A percentile compares a stretch with the other conserved stretches of the same genome.
Conservation (phyloP, 1,140 invertebrate species). For the Diprion similis region DNA sequence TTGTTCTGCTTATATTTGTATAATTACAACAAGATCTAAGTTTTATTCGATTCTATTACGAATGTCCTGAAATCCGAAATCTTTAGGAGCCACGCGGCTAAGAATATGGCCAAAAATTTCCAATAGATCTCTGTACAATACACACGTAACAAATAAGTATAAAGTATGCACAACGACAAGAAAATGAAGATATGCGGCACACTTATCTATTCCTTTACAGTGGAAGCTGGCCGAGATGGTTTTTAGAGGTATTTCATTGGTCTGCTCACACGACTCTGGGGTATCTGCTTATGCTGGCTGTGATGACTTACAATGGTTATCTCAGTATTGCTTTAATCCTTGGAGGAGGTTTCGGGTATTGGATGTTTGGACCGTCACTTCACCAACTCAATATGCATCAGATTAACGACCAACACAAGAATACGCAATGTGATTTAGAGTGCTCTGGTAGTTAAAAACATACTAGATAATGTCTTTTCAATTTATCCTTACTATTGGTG, state of each 20-base stretch:
- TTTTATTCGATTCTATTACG: no score
- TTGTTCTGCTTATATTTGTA: not conserved
- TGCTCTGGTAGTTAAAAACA: slow-evolving; percentile 43
- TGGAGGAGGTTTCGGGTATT: slow-evolving; percentile 80
- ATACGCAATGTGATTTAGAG: slow-evolving; percentile 43
- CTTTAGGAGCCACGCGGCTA: no score
- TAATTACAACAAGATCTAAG: no score
- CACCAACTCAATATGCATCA: slow-evolving; percentile 43
- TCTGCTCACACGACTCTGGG: slow-evolving; percentile 67
- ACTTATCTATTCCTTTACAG: slow-evolving; percentile 29
- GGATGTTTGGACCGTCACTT: slow-evolving; percentile 62
- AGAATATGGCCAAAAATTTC: no score
- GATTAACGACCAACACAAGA: slow-evolving; percentile 33
- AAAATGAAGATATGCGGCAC: not conserved
- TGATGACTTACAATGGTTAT: slow-evolving; percentile 91
- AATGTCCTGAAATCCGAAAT: no score
- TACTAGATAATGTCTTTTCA: no score
- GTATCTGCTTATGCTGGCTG: slow-evolving; percentile 88
- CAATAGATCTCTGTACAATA: no score
- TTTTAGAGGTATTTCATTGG: slow-evolving; percentile 51
- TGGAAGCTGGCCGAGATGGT: slow-evolving; percentile 40
- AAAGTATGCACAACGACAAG: no score
- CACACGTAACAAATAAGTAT: no score
- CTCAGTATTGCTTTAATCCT: slow-evolving; percentile 76
- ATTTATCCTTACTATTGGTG: no score